phyloP scores from a whole-genome alignment of 2,888 invertebrate genomes.

The Adela reaumurella region DNA sequence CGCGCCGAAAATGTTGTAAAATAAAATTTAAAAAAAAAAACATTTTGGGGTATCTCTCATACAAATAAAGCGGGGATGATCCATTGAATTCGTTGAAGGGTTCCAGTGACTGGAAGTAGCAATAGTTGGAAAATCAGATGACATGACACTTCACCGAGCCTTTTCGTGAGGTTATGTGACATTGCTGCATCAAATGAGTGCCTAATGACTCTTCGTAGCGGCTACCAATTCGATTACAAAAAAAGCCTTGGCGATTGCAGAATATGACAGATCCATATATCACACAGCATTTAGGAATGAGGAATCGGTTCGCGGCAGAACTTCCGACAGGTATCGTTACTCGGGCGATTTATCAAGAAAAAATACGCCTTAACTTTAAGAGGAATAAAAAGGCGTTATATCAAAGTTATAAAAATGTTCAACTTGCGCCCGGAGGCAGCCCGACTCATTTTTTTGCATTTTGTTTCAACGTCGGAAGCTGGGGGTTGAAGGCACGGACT shows the following conservation, averaged over 20 bases:
- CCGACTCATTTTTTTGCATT: not conserved
- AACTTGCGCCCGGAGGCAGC: not conserved
- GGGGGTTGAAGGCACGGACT: not conserved
- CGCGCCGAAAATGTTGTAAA: too few species aligned
- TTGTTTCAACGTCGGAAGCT: not conserved
- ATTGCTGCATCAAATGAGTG: too few species aligned
- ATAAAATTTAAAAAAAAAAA: too few species aligned
- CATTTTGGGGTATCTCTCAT: too few species aligned
- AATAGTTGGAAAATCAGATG: too few species aligned
- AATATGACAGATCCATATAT: not conserved
- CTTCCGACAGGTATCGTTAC: not conserved
- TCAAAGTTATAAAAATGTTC: not conserved
- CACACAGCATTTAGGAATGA: not conserved
- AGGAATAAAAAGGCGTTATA: not conserved
- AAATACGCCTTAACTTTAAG: not conserved
- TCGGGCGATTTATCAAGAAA: not conserved
- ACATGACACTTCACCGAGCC: too few species aligned
- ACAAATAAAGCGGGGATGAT: too few species aligned
- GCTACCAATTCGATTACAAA: too few species aligned
- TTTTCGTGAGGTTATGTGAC: too few species aligned
- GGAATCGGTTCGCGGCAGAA: not conserved
- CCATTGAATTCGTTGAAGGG: too few species aligned
- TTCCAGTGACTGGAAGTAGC: too few species aligned
- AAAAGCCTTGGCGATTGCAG: not conserved
- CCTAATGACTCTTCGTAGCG: too few species aligned